phyloP scores from a whole-genome alignment of 2,797 vertebrate genomes.

The Rhinatrema bivittatum region DNA sequence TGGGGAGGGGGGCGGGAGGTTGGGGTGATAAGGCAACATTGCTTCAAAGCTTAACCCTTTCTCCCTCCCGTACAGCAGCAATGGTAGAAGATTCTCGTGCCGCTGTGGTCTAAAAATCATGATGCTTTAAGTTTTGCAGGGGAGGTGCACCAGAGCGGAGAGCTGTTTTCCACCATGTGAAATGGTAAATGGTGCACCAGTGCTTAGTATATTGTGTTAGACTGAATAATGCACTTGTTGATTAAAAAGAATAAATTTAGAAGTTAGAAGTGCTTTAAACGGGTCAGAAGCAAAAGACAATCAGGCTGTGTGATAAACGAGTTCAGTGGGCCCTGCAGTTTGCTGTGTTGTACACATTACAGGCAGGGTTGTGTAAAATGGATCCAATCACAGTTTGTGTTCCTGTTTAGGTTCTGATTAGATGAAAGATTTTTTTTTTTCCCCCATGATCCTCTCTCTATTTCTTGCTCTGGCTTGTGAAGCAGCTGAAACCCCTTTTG shows the following conservation, averaged over 20 bases:
- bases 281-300: conserved; percentile 1
- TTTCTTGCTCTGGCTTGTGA: no score
- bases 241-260: neutral
- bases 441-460: conserved; percentile 14
- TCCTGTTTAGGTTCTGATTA: conserved; percentile 25
- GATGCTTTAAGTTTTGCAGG: neutral
- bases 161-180: conserved; percentile 1
- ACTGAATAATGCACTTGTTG: neutral
- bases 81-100: no score
- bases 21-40: neutral
- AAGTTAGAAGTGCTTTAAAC: neutral
- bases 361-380: conserved; percentile 25
- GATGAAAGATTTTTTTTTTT: conserved; percentile 33
- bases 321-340: conserved; percentile 11
- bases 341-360: conserved; percentile 2
- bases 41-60: neutral
- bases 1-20: neutral
- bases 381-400: conserved; percentile 30
- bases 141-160: neutral
- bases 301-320: neutral
- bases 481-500: no score
- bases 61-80: no score
- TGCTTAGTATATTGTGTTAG: neutral
- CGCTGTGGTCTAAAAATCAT: neutral
- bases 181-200: neutral